Evolutionary conservation across 2,888 invertebrate genomes (phyloP).

Genomic region (Epicampocera succincta): DNA sequence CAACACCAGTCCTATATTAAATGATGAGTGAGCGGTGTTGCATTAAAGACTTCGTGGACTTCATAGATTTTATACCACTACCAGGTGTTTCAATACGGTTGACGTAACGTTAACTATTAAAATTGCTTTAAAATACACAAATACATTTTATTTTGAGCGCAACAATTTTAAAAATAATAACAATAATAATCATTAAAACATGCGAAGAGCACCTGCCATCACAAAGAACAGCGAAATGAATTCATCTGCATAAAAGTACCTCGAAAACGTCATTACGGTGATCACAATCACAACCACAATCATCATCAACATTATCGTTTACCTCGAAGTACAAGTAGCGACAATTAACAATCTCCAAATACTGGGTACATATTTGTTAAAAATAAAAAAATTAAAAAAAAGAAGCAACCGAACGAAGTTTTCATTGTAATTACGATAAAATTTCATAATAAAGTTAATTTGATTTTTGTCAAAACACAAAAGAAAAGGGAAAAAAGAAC

Average conservation of each 20-base stretch:
- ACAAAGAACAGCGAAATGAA: conserved; percentile 11
- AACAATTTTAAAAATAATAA: conserved; percentile 7
- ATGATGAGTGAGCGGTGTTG: conserved; percentile 52
- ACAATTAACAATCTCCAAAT: conserved; percentile 52
- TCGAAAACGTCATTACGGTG: conserved; percentile 28
- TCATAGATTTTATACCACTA: conserved; percentile 49
- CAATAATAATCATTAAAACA: conserved; percentile 42
- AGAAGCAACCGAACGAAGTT: conserved; percentile 32
- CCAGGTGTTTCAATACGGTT: conserved; percentile 53
- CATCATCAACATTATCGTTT: conserved; percentile 6
- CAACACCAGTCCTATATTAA: conserved; percentile 17
- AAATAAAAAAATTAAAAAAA: conserved; percentile 3
- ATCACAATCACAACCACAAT: conserved; percentile 16
- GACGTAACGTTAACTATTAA: conserved; percentile 49
- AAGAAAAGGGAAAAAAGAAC: conserved; percentile 20
- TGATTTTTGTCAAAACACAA: conserved; percentile 52
- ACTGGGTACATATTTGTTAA: conserved; percentile 5
- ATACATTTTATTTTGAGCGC: neutral
- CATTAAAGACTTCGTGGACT: conserved; percentile 51
- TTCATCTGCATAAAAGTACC: conserved; percentile 12
- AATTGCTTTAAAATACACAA: conserved; percentile 28
- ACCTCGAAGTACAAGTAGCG: conserved; percentile 38
- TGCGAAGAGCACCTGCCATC: conserved; percentile 64
- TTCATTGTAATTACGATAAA: conserved; percentile 42
- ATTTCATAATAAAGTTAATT: conserved; percentile 60